phyloP scores from a whole-genome alignment of 2,888 invertebrate species.

The Papilio elwesi region DNA sequence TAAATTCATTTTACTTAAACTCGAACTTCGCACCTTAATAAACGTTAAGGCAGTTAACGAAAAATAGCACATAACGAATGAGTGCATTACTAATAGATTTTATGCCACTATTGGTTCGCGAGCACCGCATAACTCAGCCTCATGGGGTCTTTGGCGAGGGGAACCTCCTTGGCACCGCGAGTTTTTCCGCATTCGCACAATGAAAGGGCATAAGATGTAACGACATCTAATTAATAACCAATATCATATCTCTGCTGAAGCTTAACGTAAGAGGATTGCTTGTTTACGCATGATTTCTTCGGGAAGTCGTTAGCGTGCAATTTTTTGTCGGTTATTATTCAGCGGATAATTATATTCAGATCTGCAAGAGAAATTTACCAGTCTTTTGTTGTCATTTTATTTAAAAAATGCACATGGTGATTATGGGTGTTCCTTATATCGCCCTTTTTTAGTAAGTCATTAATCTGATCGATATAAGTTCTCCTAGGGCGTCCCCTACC shows the following conservation, averaged over 20 bases:
- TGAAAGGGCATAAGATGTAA: slow-evolving; percentile 80
- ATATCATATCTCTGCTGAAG: slow-evolving; percentile 81
- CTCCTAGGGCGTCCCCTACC: too few species aligned
- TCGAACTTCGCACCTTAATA: background rate
- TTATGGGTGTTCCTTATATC: too few species aligned
- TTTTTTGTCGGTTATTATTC: slow-evolving; percentile 62
- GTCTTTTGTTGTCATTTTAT: slow-evolving; percentile 43
- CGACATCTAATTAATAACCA: slow-evolving; percentile 83
- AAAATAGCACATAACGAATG: slow-evolving; percentile 32
- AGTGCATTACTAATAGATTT: slow-evolving; percentile 40
- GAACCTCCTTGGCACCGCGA: slow-evolving; percentile 60
- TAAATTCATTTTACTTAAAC: background rate
- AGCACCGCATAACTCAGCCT: slow-evolving; percentile 43
- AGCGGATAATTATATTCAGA: slow-evolving; percentile 53
- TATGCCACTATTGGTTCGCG: slow-evolving; percentile 39
- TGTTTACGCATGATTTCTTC: slow-evolving; percentile 77
- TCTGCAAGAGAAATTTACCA: slow-evolving; percentile 10
- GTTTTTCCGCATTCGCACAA: slow-evolving; percentile 73
- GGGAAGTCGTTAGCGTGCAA: slow-evolving; percentile 67
- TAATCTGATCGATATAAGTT: too few species aligned
- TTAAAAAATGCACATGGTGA: slow-evolving; percentile 28
- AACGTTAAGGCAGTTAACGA: slow-evolving; percentile 14
- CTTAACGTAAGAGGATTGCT: slow-evolving; percentile 80
- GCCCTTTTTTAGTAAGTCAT: too few species aligned
- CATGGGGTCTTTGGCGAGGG: slow-evolving; percentile 53